These are phyloP conservation scores for Stictonetta naevosa DNA, from an alignment of 2,113 vertebrate genomes.

Conservation along the genomic window DNA sequence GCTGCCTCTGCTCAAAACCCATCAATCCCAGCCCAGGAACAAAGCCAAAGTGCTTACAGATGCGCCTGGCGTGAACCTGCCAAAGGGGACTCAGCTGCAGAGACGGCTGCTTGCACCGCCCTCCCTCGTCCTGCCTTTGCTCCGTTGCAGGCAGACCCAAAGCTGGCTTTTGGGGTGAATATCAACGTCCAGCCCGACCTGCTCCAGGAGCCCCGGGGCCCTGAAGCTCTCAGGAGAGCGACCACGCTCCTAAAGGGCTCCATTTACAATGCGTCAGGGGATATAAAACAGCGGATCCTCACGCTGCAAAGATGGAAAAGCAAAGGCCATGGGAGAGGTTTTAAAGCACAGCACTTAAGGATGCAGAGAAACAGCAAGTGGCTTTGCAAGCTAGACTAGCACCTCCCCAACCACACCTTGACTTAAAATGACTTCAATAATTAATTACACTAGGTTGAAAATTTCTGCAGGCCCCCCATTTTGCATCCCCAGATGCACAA, in stretches of 20 bases:
- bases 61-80: not conserved
- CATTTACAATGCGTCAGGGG: fast-evolving
- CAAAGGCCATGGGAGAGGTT: not conserved
- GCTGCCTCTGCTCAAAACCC: conserved; percentile 55
- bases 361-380: not conserved
- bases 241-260: not conserved
- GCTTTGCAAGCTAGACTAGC: not conserved
- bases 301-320: not conserved
- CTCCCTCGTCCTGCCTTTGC: not conserved
- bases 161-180: not conserved
- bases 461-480: not conserved
- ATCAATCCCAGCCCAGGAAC: conserved; percentile 42
- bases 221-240: not conserved
- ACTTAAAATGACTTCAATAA: not conserved
- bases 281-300: not conserved
- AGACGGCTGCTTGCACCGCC: not conserved
- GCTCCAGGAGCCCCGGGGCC: not conserved
- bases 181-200: not conserved
- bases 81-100: conserved; percentile 52
- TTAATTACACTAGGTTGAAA: not conserved
- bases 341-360: not conserved
- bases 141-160: not conserved
- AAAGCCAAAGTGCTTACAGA: conserved; percentile 52
- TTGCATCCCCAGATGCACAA: not conserved
- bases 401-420: fast-evolving